A percentile compares a stretch with the other conserved stretches of the same genome.
These are phyloP conservation scores for Miichthys miiuy DNA, from an alignment of 2,797 vertebrate species.

Conservation along the genomic window DNA sequence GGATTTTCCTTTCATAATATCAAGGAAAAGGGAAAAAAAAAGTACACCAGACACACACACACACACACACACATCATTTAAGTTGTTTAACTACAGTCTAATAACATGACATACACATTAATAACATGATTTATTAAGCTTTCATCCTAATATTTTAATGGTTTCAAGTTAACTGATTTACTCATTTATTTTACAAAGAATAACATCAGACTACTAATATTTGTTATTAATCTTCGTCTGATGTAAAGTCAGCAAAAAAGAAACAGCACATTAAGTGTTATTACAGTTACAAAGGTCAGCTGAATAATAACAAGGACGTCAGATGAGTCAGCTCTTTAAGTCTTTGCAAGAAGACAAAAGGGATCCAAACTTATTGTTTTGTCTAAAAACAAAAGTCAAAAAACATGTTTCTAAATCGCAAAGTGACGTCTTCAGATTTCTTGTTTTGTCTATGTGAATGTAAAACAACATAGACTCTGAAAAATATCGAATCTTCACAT, in stretches of 20 bases:
- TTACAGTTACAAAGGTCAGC: neutral
- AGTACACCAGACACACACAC: constrained; percentile 19
- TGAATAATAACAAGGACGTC: constrained; percentile 1
- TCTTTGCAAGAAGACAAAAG: neutral
- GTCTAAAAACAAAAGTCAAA: neutral
- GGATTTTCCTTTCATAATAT: constrained; percentile 62
- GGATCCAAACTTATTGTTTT: neutral
- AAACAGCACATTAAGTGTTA: constrained; percentile 7
- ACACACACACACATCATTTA: constrained; percentile 15
- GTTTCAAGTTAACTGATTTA: constrained; percentile 12
- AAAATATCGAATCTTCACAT: neutral
- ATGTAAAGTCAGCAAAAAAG: neutral
- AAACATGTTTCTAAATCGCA: neutral
- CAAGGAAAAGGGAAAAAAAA: constrained; percentile 35
- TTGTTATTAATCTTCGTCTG: neutral
- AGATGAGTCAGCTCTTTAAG: neutral
- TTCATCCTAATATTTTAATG: constrained; percentile 33
- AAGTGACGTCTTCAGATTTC: neutral
- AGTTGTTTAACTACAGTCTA: constrained; percentile 30
- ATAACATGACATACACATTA: constrained; percentile 59
- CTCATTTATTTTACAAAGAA: constrained; percentile 21
- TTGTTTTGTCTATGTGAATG: neutral
- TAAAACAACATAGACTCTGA: neutral
- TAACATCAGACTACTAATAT: constrained; percentile 2
- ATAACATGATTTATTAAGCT: constrained; percentile 52